Conservation (phyloP, 1,140 invertebrate species). For the Coptotermes formosanus region DNA sequence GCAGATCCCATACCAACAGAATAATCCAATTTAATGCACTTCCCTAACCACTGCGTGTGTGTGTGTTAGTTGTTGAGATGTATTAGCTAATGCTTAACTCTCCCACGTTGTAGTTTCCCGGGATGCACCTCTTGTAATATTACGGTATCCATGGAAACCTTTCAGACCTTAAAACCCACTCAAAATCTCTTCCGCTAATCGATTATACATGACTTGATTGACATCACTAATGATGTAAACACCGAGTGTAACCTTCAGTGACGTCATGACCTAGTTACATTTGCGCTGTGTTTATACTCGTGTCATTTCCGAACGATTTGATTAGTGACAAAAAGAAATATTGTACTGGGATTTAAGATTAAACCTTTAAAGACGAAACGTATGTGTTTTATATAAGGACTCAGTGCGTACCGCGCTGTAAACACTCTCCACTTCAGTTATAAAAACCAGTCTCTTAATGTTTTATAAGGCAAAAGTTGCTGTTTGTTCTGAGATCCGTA, state of each 20-base stretch:
- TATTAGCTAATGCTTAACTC: background rate
- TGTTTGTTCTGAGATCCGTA: too few species aligned
- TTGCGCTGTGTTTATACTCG: background rate
- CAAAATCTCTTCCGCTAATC: conserved; percentile 12
- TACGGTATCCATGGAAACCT: background rate
- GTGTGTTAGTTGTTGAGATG: too few species aligned
- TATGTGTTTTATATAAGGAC: too few species aligned
- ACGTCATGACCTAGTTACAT: background rate
- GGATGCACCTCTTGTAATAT: background rate
- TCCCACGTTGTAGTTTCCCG: background rate
- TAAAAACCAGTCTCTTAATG: too few species aligned
- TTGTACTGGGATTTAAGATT: too few species aligned
- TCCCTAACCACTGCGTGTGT: too few species aligned
- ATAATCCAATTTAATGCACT: too few species aligned
- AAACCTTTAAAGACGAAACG: too few species aligned
- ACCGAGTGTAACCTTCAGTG: background rate
- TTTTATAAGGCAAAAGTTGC: too few species aligned
- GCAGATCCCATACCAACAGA: too few species aligned
- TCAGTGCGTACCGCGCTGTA: too few species aligned
- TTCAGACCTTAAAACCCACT: background rate
- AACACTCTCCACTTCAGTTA: too few species aligned
- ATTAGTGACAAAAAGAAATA: background rate
- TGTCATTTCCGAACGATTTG: background rate
- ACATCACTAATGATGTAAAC: conserved; percentile 11
- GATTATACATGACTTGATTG: conserved; percentile 4